Evolutionary conservation across 2,888 invertebrate genomes (phyloP).

Genomic region (Adineta ricciae): DNA sequence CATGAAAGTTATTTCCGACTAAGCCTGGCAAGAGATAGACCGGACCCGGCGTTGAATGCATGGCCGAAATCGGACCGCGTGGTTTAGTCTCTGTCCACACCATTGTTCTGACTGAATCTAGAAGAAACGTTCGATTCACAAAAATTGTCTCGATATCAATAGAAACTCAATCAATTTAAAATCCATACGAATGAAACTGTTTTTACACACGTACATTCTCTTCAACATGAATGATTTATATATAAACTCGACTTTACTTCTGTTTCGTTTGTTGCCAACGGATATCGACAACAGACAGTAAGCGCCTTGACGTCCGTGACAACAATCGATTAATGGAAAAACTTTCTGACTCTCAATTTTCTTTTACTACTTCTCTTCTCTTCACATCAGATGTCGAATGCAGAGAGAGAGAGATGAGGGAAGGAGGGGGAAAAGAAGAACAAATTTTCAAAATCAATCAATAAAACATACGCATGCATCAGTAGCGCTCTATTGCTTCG

Average conservation of each 20-base stretch:
- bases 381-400: not conserved
- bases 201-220: not conserved
- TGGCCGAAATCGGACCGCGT: constrained; percentile 43
- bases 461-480: not conserved
- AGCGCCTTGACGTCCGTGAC: not conserved
- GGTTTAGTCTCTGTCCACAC: not conserved
- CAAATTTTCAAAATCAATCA: not conserved
- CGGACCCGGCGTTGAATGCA: constrained; percentile 46
- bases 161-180: not conserved
- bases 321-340: not conserved
- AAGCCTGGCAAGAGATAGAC: constrained; percentile 44
- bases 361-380: no score
- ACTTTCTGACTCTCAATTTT: not conserved
- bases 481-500: not conserved
- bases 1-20: constrained; percentile 41
- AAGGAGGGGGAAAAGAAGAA: not conserved
- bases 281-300: not conserved
- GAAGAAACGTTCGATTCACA: no score
- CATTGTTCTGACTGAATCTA: not conserved
- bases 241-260: not conserved
- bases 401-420: not conserved
- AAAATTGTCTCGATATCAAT: no score
- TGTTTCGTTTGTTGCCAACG: not conserved
- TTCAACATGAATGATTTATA: not conserved
- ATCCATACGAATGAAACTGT: not conserved